phyloP scores from a whole-genome alignment of 2,888 invertebrate genomes.

The Lathronympha strigana region DNA sequence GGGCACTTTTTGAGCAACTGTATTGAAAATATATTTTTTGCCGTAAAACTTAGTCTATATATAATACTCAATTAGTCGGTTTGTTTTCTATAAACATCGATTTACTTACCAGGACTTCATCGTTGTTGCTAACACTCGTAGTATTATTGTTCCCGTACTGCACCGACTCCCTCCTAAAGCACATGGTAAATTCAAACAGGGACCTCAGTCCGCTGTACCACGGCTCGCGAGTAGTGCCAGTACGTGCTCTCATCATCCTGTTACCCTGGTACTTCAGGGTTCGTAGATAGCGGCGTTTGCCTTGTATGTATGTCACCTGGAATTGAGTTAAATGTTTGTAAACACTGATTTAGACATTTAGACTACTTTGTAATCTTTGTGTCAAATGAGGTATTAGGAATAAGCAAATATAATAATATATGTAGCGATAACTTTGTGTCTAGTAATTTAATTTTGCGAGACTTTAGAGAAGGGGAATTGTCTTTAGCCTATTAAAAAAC shows the following conservation, averaged over 20 bases:
- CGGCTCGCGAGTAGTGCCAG: slow-evolving; percentile 49
- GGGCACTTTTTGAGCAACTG: too few species aligned
- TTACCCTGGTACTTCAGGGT: slow-evolving; percentile 80
- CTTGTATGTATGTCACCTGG: slow-evolving; percentile 81
- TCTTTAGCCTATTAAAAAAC: too few species aligned
- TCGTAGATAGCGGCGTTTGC: slow-evolving; percentile 79
- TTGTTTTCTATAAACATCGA: too few species aligned
- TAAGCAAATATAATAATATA: too few species aligned
- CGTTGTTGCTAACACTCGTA: slow-evolving; percentile 62
- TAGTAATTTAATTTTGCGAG: too few species aligned
- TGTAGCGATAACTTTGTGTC: too few species aligned
- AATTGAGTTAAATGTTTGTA: slow-evolving; percentile 13
- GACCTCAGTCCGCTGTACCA: slow-evolving; percentile 62
- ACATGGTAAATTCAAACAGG: slow-evolving; percentile 70
- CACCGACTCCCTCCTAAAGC: slow-evolving; percentile 61
- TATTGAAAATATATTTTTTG: too few species aligned
- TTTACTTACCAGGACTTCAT: slow-evolving; percentile 70
- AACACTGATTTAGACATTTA: neutral
- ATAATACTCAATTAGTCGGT: too few species aligned
- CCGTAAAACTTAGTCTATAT: too few species aligned
- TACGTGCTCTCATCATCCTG: slow-evolving; percentile 67
- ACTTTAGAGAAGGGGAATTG: too few species aligned
- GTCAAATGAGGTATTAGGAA: too few species aligned
- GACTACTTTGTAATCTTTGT: too few species aligned
- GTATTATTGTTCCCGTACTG: slow-evolving; percentile 69